Percentiles rank a stretch among this genome's conserved stretches.
These are phyloP conservation scores for Macaria liturata DNA, from an alignment of 2,888 invertebrate genomes.

Conservation along the genomic window DNA sequence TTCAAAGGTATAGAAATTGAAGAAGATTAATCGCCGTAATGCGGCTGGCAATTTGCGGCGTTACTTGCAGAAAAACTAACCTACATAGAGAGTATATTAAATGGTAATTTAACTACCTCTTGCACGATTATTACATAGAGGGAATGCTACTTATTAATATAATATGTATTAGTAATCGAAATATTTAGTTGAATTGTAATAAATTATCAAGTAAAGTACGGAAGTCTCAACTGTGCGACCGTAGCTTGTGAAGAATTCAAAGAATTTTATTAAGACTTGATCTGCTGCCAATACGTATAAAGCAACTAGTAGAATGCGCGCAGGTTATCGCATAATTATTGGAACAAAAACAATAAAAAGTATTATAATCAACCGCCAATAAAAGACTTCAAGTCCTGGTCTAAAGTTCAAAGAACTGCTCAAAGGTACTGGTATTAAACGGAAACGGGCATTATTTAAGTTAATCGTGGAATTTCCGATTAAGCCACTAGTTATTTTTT, in stretches of 20 bases:
- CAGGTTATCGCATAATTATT: neutral
- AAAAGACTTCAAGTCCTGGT: neutral
- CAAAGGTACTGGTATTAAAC: neutral
- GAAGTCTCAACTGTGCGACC: too few relatives aligned
- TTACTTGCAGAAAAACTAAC: conserved; percentile 45
- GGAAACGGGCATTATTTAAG: conserved; percentile 1
- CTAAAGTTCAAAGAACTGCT: conserved; percentile 1
- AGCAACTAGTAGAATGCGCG: neutral
- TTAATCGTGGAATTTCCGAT: conserved; percentile 21
- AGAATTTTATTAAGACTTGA: too few relatives aligned
- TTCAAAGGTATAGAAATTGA: conserved; percentile 11
- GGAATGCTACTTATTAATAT: too few relatives aligned
- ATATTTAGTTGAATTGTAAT: too few relatives aligned
- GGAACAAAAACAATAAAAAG: too few relatives aligned
- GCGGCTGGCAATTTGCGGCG: conserved; percentile 38
- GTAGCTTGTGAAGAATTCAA: too few relatives aligned
- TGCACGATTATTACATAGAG: too few relatives aligned
- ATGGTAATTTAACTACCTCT: conserved; percentile 19
- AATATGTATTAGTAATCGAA: too few relatives aligned
- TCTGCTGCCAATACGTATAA: neutral
- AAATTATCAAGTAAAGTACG: too few relatives aligned
- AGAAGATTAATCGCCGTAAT: conserved; percentile 27
- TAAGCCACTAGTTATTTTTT: conserved; percentile 10
- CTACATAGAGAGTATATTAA: conserved; percentile 33
- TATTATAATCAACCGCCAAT: too few relatives aligned